Base-by-base conservation (phyloP, 30 jellyfish, hydroid and myxozoan species). In the Aurelia sp. region DNA sequence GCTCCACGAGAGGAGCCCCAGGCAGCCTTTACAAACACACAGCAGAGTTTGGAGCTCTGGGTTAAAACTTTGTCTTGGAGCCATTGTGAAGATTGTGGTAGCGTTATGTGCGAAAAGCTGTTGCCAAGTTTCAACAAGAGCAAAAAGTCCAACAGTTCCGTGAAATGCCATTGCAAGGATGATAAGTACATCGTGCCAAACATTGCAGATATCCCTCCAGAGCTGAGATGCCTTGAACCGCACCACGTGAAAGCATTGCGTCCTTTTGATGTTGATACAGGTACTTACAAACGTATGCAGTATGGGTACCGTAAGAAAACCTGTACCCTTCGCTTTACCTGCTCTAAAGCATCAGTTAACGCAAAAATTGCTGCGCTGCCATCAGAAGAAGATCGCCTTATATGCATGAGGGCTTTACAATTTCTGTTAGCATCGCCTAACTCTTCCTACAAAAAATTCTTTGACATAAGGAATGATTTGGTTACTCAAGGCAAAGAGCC, bases 241-340 rank as follows among this genome's bases (percentile, higher is more conserved):
- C 30, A 35, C 6, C 72, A 75, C 52, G 41, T 55, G 0, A 13
- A 8, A 17, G 74, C 51, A 8, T 8, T 75, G 6, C 44, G 80
- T 16, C 89, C 89, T 10, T 78, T 62, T 27, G 33, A 27, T 27
- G 33, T 27, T 27, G 33, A 27, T 27, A 27, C 33, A 27, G 33
- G 33, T 27, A 8, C 10, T 16, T 78, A 78, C 15, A 59, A n/a
- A 24, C 24, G 35, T 8, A 44, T 16, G 55, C 60, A 62, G 40
- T 33, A 78, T 62, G 89, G 89, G 19, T 78, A 78, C 35, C 18
- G 83, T 20, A 78, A 41, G 7, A 70, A 70, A 70, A 40, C 81
- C 5, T 69, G 67, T 30, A 18, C 41, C 5, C 64, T 70, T 4
- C 20, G 33, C 9, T 62, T 70, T 19, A 38, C 64, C 6, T 70